phyloP scores from a whole-genome alignment of 2,797 vertebrate species.

The Crocodylus rhombifer region DNA sequence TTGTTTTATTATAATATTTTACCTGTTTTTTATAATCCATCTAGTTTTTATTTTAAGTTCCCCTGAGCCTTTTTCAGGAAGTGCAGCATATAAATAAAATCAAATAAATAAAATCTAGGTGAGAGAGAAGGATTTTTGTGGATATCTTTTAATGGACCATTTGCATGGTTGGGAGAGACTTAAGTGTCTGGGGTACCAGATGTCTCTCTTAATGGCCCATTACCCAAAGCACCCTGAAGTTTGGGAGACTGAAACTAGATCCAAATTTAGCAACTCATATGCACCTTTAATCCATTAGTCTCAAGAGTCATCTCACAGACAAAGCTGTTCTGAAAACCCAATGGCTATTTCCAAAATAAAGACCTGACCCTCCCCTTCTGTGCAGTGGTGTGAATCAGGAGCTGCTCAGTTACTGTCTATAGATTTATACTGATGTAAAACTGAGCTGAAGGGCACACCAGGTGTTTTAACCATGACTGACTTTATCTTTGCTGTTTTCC shows the following conservation, averaged over 20 bases:
- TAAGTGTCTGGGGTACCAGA: no score
- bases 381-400: rapidly evolving
- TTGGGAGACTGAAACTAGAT: neutral
- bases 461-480: neutral
- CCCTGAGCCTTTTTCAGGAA: no score
- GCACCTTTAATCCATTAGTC: neutral
- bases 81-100: no score
- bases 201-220: neutral
- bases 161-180: no score
- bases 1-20: no score
- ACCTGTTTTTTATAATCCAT: no score
- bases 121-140: no score
- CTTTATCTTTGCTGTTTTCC: neutral
- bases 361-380: neutral
- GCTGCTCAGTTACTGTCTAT: neutral
- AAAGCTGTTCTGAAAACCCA: neutral
- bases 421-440: neutral
- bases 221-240: neutral
- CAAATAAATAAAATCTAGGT: no score
- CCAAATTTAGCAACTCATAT: neutral
- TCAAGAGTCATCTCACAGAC: neutral
- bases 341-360: neutral
- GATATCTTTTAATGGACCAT: no score
- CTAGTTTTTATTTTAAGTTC: no score
- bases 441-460: neutral